Conservation (phyloP, 2,888 invertebrate genomes). For the Xestoiulus laeticollis region DNA sequence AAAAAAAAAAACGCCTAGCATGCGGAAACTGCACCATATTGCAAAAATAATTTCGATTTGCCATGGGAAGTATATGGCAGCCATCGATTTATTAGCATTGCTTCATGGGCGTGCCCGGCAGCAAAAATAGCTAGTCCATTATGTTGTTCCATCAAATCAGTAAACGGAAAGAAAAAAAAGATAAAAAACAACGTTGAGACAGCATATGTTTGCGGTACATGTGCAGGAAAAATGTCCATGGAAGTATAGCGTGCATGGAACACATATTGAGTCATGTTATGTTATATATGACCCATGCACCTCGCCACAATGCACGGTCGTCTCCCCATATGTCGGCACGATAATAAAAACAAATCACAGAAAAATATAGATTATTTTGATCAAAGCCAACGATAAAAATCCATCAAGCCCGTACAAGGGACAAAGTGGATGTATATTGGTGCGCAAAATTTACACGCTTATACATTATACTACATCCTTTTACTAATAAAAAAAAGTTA, state of each 20-base stretch:
- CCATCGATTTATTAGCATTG: slow-evolving; percentile 23
- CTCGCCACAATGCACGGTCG: background rate
- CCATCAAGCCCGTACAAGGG: background rate
- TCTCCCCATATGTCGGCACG: slow-evolving; percentile 33
- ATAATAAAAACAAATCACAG: background rate
- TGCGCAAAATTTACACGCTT: background rate
- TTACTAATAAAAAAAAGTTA: background rate
- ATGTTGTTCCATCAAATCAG: slow-evolving; percentile 34
- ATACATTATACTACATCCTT: background rate
- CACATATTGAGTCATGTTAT: background rate
- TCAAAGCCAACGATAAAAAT: background rate
- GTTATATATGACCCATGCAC: slow-evolving; percentile 17
- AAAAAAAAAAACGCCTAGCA: background rate
- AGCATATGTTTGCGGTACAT: slow-evolving; percentile 18
- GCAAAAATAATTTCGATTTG: slow-evolving; percentile 20
- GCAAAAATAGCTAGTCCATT: slow-evolving; percentile 37
- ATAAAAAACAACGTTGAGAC: slow-evolving; percentile 21
- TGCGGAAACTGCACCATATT: background rate
- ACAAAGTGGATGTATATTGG: background rate
- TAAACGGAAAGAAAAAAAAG: background rate
- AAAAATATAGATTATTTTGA: slow-evolving; percentile 28
- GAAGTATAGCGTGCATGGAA: background rate
- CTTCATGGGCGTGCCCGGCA: slow-evolving; percentile 29
- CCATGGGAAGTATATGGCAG: slow-evolving; percentile 22
- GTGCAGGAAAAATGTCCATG: slow-evolving; percentile 23